Base-by-base conservation (phyloP, 1,140 invertebrate species). In the Ganaspis sp. region DNA sequence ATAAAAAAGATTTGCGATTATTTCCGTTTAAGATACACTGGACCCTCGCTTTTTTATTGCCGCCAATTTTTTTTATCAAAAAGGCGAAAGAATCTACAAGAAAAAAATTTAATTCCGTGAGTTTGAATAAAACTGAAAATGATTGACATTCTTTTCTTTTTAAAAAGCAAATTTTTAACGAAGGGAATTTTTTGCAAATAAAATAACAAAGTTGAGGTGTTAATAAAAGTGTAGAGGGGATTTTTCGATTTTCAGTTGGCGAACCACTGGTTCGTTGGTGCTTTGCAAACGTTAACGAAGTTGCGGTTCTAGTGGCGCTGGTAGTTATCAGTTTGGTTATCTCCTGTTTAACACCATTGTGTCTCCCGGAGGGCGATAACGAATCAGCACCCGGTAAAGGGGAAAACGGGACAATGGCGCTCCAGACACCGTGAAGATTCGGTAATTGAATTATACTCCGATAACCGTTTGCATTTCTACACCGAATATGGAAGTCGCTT, bases 391-490 rank as follows among this genome's bases (percentile, higher is more conserved):
- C 87, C 81, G 76, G 74, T 69, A 77, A 81, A 74, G 75, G 83
- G 84, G 79, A 82, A 82, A 82, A 79, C 45, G 81, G 84, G 81
- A 89, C 87, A 89, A 89, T 89, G 84, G 84, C 83, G 84, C 87
- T 84, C 82, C 83, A 82, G 86, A 82, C 84, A 85, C 87, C 83
- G 83, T 85, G 86, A 89, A 88, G 88, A 87, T 87, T 86, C 83
- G 81, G 84, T 90, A 89, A 90, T 89, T 90, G 87, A 90, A 90
- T 89, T 90, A 90, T 83, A 87, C 80, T 79, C 83, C 76, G 85
- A 88, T 89, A 89, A 89, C 83, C 80, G 80, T 84, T 87, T 89
- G 87, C 81, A 15, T 42, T 79, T 74, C 40, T 72, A 71, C 72
- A 19, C 74, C 69, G 74, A 64, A 64, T 64, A 64, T 64, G 58